Base-by-base conservation (phyloP, 2,113 vertebrate species). In the Lathamus discolor region DNA sequence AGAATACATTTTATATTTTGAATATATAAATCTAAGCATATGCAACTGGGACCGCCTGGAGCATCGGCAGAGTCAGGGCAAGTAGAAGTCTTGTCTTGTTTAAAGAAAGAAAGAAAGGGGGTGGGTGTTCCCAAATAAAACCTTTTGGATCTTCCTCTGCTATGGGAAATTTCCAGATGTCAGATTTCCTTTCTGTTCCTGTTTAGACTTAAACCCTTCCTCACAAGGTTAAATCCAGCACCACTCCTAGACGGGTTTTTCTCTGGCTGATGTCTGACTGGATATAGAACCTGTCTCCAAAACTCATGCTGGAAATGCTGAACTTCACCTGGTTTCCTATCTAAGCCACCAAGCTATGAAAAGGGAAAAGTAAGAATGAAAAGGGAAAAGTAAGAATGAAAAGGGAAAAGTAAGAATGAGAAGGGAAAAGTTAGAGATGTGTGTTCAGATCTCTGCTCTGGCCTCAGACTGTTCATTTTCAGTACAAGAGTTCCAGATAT, bases 1-100 rank as follows among this genome's bases (percentile, higher is more conserved):
- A 89, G 31, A 90, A 84, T 3, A 76, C 22, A 15, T 80, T 77
- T 85, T 51, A 66, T 39, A 73, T 83, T 80, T 92, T 29, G 33
- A 95, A 91, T 35, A 83, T 31, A 76, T 79, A 88, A 89, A 85
- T 17, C 67, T 62, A 87, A 95, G 91, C 88, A 57, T 70, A 62
- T 17, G n/a, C 62, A 83, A 83, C 44, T 43, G 66, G 79, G 46
- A 49, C 75, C 66, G 92, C 90, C 86, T 57, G 76, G 37, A 91
- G 92, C 83, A 77, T 6, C 61, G 66, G 70, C 10, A 33, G n/a
- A 77, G 78, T 9, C 41, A 70, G 83, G 79, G 73, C 63, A 81
- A 25, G 4, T 7, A 12, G 13, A 49, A 90, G 17, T 18, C 85
- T 11, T 80, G 12, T 31, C 37, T 88, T 55, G 78, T 55, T 91